Conservation (phyloP, 2,797 vertebrate genomes). For the Acrocephalus scirpaceus region DNA sequence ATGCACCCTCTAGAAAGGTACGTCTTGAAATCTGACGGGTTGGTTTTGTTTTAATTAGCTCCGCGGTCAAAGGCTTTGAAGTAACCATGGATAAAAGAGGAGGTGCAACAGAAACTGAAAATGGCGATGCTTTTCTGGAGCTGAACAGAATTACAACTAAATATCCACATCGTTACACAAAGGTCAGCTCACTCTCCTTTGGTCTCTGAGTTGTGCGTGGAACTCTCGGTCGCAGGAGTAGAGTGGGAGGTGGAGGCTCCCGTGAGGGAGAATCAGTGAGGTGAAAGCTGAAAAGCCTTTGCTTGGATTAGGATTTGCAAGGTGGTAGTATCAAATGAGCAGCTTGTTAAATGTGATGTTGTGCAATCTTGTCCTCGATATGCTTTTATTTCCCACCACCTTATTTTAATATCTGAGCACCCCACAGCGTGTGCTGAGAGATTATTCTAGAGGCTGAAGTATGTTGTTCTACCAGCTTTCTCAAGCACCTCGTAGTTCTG, state of each 20-base stretch:
- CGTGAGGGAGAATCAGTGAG: not conserved
- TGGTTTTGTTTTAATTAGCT: conserved; percentile 33
- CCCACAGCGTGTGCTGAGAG: not conserved
- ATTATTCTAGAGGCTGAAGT: not conserved
- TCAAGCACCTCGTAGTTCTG: not conserved
- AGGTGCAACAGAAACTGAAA: conserved; percentile 79
- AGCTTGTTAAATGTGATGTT: not conserved
- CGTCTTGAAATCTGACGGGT: not conserved
- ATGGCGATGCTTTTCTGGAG: conserved; percentile 77
- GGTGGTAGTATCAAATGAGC: fast-evolving
- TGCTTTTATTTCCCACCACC: not conserved
- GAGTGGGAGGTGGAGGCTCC: not conserved
- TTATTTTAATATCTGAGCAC: not conserved
- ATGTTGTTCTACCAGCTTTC: not conserved
- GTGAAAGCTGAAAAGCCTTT: not conserved
- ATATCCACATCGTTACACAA: conserved; percentile 88
- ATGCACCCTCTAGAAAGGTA: fast-evolving
- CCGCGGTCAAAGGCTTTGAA: conserved; percentile 40
- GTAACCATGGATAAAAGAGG: conserved; percentile 89
- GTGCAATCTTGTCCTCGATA: not conserved
- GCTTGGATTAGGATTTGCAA: not conserved
- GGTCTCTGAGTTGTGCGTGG: fast-evolving
- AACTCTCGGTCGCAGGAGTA: fast-evolving
- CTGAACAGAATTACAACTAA: conserved; percentile 66
- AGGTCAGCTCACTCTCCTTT: conserved; percentile 76